Conservation (phyloP, 2,113 vertebrate species). For the Todiramphus saurophagus region DNA sequence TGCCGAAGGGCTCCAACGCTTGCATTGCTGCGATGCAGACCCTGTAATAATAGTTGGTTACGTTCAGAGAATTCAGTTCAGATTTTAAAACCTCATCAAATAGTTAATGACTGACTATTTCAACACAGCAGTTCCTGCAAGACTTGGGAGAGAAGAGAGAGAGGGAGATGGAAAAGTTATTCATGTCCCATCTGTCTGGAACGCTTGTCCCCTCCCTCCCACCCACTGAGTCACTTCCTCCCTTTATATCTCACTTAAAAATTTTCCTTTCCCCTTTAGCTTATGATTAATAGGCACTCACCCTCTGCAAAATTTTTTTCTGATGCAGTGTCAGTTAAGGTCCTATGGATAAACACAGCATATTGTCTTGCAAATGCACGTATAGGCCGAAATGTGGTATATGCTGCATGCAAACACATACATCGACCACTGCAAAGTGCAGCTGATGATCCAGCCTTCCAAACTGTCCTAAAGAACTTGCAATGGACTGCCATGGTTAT, state of each 20-base stretch:
- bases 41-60: constrained; percentile 60
- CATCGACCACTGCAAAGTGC: background rate
- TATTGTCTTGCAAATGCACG: background rate
- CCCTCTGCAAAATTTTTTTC: constrained; percentile 30
- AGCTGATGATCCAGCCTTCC: background rate
- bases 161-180: constrained; percentile 67
- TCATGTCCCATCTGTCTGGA: constrained; percentile 71
- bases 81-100: constrained; percentile 66
- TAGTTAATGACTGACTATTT: constrained; percentile 66
- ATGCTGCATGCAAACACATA: background rate
- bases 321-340: background rate
- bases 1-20: constrained; percentile 39
- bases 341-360: background rate
- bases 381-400: background rate
- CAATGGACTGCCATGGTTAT: background rate
- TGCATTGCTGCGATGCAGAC: constrained; percentile 27
- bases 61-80: constrained; percentile 33
- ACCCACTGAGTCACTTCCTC: constrained; percentile 68
- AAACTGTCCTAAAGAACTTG: background rate
- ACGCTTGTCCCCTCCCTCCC: constrained; percentile 56
- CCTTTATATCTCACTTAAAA: constrained; percentile 65
- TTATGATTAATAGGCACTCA: constrained; percentile 68
- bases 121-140: constrained; percentile 57
- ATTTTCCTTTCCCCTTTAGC: constrained; percentile 66
- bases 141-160: constrained; percentile 51